phyloP scores from a whole-genome alignment of 2,888 invertebrate genomes.

The Scelioninae gen. 1 region DNA sequence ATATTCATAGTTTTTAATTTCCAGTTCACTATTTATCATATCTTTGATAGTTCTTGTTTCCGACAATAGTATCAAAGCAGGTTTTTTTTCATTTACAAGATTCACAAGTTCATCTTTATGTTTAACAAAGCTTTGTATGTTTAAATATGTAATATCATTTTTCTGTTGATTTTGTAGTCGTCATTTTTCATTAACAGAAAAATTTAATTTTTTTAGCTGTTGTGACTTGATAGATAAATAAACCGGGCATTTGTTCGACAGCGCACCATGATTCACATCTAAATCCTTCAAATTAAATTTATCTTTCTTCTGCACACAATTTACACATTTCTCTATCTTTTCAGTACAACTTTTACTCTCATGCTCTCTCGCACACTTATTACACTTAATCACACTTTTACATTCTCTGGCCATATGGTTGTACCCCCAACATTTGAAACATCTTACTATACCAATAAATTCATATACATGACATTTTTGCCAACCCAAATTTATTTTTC shows the following conservation, averaged over 20 bases:
- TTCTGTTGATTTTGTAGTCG: not conserved
- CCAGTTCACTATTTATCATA: slow-evolving; percentile 12
- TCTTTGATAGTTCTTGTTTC: slow-evolving; percentile 1
- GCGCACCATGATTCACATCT: not conserved
- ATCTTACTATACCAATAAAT: not conserved
- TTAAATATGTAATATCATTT: not conserved
- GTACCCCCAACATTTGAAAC: not conserved
- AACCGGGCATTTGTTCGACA: not conserved
- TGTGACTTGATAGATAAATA: not conserved
- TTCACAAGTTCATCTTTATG: slow-evolving; percentile 7
- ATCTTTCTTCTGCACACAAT: not conserved
- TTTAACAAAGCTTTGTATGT: slow-evolving; percentile 18
- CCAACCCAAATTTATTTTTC: not conserved
- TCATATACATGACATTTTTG: not conserved
- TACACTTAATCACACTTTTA: not conserved
- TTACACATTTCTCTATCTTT: not conserved
- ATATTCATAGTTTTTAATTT: slow-evolving; percentile 5
- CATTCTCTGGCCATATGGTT: not conserved
- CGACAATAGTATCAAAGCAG: not conserved
- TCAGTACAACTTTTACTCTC: not conserved
- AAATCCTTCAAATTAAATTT: not conserved
- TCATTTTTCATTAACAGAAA: not conserved
- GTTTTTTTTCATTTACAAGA: slow-evolving; percentile 7
- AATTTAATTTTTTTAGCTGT: not conserved
- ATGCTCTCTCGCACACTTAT: not conserved